Conservation (phyloP, 1,140 invertebrate genomes). For the Brachionus rotundiformis region DNA sequence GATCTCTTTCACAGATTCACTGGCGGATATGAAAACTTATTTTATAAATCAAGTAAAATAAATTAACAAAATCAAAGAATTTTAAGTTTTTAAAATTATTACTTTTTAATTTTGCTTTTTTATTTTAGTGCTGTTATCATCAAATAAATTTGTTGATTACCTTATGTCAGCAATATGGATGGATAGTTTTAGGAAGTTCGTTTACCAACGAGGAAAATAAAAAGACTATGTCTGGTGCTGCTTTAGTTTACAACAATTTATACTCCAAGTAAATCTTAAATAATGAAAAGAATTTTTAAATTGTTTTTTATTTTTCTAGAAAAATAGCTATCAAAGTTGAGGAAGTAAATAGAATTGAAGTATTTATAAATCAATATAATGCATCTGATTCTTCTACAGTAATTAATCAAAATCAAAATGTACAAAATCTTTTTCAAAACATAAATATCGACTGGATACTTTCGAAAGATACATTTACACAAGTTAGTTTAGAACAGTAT, state of each 20-base stretch:
- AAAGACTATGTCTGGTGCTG: conserved; percentile 18
- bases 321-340: conserved; percentile 48
- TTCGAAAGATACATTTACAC: conserved; percentile 20
- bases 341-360: conserved; percentile 23
- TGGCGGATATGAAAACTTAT: conserved; percentile 24
- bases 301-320: background rate
- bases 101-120: no score
- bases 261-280: conserved; percentile 27
- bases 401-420: conserved; percentile 4
- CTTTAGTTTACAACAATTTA: conserved; percentile 14
- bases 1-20: conserved; percentile 11
- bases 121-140: conserved; percentile 33
- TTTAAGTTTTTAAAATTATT: no score
- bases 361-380: conserved; percentile 43
- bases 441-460: conserved; percentile 19
- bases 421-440: background rate
- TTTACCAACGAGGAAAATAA: conserved; percentile 32
- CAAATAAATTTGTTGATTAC: conserved; percentile 44
- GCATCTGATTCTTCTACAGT: background rate
- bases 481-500: conserved; percentile 16
- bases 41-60: conserved; percentile 39
- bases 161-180: conserved; percentile 26
- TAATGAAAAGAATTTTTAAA: background rate
- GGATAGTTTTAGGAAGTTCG: conserved; percentile 24
- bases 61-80: background rate